Base-by-base conservation (phyloP, 2,113 vertebrate species). In the Rostratula benghalensis region DNA sequence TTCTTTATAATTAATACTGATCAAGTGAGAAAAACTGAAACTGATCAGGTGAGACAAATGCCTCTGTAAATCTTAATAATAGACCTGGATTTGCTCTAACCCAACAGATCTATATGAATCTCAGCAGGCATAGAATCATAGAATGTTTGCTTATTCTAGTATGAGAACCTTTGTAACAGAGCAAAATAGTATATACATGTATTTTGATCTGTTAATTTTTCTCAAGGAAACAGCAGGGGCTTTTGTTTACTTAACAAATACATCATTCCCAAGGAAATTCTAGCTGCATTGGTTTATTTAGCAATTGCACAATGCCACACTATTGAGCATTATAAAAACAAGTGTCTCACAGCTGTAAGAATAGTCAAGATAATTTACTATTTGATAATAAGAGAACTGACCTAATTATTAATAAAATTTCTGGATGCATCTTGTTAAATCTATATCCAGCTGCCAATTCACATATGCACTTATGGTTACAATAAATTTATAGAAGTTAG, bases 191-290 rank as follows among this genome's bases (percentile, higher is more conserved):
- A 85, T 50, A 65, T 35, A 65, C 4, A 4, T 60, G 41, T 69
- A 89, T 85, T 94, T 87, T 60, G 28, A 30, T 80, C 78, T 95
- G 84, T 95, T 91, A 91, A 91, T 91, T 94, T 97, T 95, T 97
- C 94, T 96, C 91, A 95, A 91, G 94, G 93, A 96, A 96, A 93
- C 50, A 61, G 53, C 35, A 74, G 73, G 39, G 76, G 14, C 51
- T 84, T 91, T 89, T 84, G 31, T 91, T 84, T 94, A 91, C 85
- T 79, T 69, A 87, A 73, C 76, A 92, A 95, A 89, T 78, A 94
- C 43, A 73, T 81, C 0, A 87, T 93, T 95, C n/a, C 76, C 50
- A 80, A 90, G 82, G 87, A 94, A 95, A 95, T 83, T 77, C 67
- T 89, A 93, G 31, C 81, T 90, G 78, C 41, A 28, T n/a, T 46